Percentiles rank a stretch among this genome's conserved stretches.
phyloP scores from a whole-genome alignment of 2,888 invertebrate species.

The Spisula subtruncata region DNA sequence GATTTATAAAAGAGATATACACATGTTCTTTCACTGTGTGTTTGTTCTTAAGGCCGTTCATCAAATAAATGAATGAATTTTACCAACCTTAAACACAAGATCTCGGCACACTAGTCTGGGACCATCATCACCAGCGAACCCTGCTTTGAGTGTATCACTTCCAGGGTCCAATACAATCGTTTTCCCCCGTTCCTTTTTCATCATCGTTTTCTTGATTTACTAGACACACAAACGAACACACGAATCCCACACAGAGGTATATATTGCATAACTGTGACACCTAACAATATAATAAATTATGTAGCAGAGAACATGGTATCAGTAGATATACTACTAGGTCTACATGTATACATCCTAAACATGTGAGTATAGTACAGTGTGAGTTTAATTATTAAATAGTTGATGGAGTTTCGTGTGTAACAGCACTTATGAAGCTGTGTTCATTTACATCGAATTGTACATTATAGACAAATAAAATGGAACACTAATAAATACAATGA shows the following conservation, averaged over 20 bases:
- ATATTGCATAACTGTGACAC: not conserved
- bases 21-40: not conserved
- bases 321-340: not conserved
- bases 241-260: not conserved
- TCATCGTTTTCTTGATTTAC: not conserved
- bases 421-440: too few relatives aligned
- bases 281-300: not conserved
- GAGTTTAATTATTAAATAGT: not conserved
- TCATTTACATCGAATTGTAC: too few relatives aligned
- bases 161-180: slow-evolving; percentile 52
- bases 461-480: too few relatives aligned
- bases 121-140: slow-evolving; percentile 53
- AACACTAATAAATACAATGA: too few relatives aligned
- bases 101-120: slow-evolving; percentile 42
- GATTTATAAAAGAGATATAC: not conserved
- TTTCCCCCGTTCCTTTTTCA: slow-evolving; percentile 3
- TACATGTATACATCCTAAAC: not conserved
- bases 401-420: too few relatives aligned
- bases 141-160: slow-evolving; percentile 48
- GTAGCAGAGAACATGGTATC: not conserved
- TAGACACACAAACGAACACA: not conserved
- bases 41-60: not conserved
- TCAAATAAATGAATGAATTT: not conserved
- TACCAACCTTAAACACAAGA: slow-evolving; percentile 42
- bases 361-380: not conserved